These are phyloP conservation scores for Gonatopus flavifemur DNA, from an alignment of 1,140 invertebrate genomes.

Conservation along the genomic window DNA sequence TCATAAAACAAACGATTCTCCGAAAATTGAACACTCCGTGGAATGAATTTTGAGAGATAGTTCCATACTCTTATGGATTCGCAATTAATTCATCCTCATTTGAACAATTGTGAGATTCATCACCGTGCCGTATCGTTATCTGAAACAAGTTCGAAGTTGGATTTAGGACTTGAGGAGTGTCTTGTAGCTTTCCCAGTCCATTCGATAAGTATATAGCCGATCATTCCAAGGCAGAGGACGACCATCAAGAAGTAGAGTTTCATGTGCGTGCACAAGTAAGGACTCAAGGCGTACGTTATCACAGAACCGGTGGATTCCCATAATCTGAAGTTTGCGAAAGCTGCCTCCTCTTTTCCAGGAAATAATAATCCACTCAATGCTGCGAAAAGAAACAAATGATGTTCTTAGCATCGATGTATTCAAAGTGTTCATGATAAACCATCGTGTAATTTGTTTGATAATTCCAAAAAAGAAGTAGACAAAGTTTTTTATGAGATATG, in stretches of 20 bases:
- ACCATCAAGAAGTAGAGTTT: constrained; percentile 77
- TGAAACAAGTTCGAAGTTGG: constrained; percentile 47
- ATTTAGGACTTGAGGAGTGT: constrained; percentile 23
- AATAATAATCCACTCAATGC: constrained; percentile 89
- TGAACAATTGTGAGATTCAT: too few species aligned
- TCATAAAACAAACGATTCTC: too few species aligned
- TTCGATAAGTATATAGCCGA: constrained; percentile 65
- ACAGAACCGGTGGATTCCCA: constrained; percentile 91
- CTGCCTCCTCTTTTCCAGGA: constrained; percentile 82
- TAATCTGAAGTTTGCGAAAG: constrained; percentile 89
- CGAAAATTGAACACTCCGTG: too few species aligned
- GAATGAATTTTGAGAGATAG: too few species aligned
- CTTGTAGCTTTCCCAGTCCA: constrained; percentile 22
- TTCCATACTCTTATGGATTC: too few species aligned
- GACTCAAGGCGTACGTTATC: constrained; percentile 77
- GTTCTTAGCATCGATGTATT: too few species aligned
- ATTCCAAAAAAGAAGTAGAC: too few species aligned
- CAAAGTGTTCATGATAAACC: too few species aligned
- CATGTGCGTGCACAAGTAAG: constrained; percentile 73
- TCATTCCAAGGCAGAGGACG: constrained; percentile 72
- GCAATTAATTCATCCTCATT: too few species aligned
- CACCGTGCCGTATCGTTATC: constrained; percentile 11
- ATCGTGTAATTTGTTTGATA: too few species aligned
- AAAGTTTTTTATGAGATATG: too few species aligned
- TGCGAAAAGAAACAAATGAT: constrained; percentile 54